Percentiles rank a stretch among this genome's conserved stretches.
phyloP scores from a whole-genome alignment of 37 sponge, comb jelly and placozoan genomes.

The Ianthella basta region DNA sequence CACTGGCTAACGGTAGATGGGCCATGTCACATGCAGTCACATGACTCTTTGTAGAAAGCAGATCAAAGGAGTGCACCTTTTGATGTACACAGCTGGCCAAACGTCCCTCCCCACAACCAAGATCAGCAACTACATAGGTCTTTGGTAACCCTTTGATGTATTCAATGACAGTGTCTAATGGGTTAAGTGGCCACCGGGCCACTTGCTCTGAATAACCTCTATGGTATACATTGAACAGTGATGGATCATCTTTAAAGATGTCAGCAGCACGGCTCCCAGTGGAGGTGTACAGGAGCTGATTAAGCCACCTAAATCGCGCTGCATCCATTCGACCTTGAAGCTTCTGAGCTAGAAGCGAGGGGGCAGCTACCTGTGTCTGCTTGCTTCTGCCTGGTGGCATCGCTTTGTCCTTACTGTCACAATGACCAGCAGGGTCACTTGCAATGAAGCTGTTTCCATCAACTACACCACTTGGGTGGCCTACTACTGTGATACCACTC shows the following conservation, averaged over 20 bases:
- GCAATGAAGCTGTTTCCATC: no score
- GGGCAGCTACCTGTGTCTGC: no score
- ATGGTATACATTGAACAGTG: constrained; percentile 88
- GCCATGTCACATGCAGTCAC: constrained; percentile 95
- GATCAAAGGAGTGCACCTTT: constrained; percentile 88
- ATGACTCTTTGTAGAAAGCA: constrained; percentile 73
- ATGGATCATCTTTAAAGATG: constrained; percentile 77
- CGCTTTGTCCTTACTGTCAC: no score
- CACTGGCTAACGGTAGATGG: constrained; percentile 67
- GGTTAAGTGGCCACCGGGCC: constrained; percentile 92
- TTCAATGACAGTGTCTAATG: constrained; percentile 80
- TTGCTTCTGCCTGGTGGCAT: no score
- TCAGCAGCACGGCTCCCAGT: constrained; percentile 61
- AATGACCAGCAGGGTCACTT: no score
- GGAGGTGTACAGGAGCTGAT: constrained; percentile 93
- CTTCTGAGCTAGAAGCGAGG: no score
- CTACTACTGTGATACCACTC: no score
- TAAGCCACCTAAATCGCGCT: constrained; percentile 89
- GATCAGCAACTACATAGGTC: constrained; percentile 75
- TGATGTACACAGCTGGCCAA: constrained; percentile 76
- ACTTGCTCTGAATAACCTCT: constrained; percentile 84
- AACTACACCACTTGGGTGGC: no score
- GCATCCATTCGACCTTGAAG: constrained; percentile 53
- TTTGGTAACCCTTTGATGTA: constrained; percentile 63
- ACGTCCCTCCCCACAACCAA: constrained; percentile 95